Conservation (phyloP, 2,113 vertebrate species). For the Rhadina sibilatrix region DNA sequence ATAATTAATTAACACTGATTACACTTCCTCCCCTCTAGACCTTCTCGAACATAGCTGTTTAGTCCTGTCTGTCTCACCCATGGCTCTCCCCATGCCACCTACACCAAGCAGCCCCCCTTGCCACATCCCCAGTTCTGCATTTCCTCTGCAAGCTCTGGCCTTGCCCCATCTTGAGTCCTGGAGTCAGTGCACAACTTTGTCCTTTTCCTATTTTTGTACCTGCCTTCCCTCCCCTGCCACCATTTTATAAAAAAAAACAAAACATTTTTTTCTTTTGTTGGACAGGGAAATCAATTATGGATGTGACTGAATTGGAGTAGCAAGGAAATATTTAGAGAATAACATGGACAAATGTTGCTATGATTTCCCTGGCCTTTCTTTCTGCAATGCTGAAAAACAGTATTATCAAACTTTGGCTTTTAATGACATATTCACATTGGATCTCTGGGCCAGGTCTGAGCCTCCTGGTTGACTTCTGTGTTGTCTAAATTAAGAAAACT, state of each 20-base stretch:
- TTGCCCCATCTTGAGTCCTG: rapidly evolving
- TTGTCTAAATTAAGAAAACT: background rate
- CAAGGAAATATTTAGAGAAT: background rate
- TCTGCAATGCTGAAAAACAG: background rate
- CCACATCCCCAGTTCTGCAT: background rate
- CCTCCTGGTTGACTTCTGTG: background rate
- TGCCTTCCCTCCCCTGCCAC: background rate
- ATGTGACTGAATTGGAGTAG: background rate
- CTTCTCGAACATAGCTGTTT: background rate
- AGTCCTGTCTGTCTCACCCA: background rate
- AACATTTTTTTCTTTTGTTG: background rate
- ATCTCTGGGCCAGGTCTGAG: background rate
- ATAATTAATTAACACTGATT: constrained; percentile 54
- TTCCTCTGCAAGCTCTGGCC: background rate
- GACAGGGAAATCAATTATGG: background rate
- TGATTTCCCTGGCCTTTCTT: background rate
- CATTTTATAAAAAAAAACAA: background rate
- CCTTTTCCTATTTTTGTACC: background rate
- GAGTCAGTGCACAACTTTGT: background rate
- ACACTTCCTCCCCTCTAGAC: constrained; percentile 5
- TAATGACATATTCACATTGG: background rate
- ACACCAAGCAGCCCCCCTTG: background rate
- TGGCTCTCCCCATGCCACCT: background rate
- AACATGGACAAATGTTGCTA: background rate
- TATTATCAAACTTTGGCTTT: background rate